Conservation (phyloP, 2,797 vertebrate genomes). For the Myiotriccus ornatus region DNA sequence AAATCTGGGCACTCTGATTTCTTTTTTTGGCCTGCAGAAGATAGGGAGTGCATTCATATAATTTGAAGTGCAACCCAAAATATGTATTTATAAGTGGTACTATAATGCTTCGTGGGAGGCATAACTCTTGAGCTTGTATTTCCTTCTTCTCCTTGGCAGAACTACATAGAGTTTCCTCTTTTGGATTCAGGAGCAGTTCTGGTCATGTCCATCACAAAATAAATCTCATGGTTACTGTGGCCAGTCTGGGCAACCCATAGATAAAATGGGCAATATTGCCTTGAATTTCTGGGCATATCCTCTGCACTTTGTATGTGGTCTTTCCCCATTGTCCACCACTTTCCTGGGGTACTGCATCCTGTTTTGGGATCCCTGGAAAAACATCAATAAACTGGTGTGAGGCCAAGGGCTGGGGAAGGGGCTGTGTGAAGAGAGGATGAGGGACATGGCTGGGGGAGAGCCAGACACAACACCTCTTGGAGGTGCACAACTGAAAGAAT, state of each 20-base stretch:
- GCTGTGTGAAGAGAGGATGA: neutral
- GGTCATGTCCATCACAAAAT: neutral
- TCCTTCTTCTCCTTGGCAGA: neutral
- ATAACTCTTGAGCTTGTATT: neutral
- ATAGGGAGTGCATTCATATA: neutral
- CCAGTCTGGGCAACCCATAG: neutral
- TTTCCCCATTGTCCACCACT: neutral
- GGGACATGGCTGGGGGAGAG: neutral
- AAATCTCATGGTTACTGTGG: neutral
- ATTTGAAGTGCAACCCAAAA: neutral
- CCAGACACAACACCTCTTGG: neutral
- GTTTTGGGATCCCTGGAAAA: neutral
- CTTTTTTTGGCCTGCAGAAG: neutral
- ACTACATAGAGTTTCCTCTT: neutral
- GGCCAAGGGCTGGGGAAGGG: neutral
- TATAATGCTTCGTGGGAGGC: neutral
- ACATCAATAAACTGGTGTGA: neutral
- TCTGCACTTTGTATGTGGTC: neutral
- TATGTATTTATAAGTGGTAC: neutral
- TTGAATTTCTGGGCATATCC: neutral
- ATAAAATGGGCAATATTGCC: neutral
- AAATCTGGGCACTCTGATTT: neutral
- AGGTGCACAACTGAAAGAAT: neutral
- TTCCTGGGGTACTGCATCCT: neutral
- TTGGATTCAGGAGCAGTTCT: neutral